Evolutionary conservation across 2,797 vertebrate genomes (phyloP).

Genomic region (Botia kubotai): DNA sequence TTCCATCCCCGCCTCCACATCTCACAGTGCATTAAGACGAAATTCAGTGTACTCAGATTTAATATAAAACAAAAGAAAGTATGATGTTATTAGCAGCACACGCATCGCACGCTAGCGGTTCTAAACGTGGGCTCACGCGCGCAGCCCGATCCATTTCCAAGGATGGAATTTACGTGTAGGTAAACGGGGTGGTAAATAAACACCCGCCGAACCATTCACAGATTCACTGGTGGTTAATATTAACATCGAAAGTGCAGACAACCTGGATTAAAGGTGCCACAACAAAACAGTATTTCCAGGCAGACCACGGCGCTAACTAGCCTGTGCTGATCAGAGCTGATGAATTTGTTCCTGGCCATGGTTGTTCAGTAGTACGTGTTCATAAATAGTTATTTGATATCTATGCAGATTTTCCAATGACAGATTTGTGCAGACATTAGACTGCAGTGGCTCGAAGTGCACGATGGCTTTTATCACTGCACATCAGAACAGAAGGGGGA

Average conservation of each 20-base stretch:
- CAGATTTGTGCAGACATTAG: slow-evolving; percentile 43
- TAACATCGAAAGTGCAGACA: slow-evolving; percentile 1
- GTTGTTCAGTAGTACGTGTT: slow-evolving; percentile 62
- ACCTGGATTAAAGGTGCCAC: not conserved
- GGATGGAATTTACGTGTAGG: not conserved
- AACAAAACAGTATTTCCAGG: slow-evolving; percentile 4
- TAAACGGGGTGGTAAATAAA: not conserved
- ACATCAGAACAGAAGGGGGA: slow-evolving; percentile 4
- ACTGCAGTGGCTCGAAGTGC: slow-evolving; percentile 48
- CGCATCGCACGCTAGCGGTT: slow-evolving; percentile 59
- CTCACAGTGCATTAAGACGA: slow-evolving; percentile 87
- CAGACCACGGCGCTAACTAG: slow-evolving; percentile 20
- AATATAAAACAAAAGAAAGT: slow-evolving; percentile 56
- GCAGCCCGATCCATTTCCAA: slow-evolving; percentile 32
- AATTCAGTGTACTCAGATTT: slow-evolving; percentile 84
- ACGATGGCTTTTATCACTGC: slow-evolving; percentile 16
- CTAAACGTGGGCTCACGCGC: slow-evolving; percentile 34
- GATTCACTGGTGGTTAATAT: not conserved
- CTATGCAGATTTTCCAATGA: slow-evolving; percentile 41
- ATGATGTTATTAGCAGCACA: slow-evolving; percentile 73
- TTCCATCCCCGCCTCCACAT: slow-evolving; percentile 71
- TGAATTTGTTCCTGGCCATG: slow-evolving; percentile 48
- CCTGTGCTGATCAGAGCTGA: slow-evolving; percentile 52
- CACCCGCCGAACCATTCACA: not conserved
- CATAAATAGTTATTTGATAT: slow-evolving; percentile 48